Evolutionary conservation across 2,113 vertebrate genomes (phyloP), one percentile per base, ranked within the genome.

Genomic region (Gyps fulvus): DNA sequence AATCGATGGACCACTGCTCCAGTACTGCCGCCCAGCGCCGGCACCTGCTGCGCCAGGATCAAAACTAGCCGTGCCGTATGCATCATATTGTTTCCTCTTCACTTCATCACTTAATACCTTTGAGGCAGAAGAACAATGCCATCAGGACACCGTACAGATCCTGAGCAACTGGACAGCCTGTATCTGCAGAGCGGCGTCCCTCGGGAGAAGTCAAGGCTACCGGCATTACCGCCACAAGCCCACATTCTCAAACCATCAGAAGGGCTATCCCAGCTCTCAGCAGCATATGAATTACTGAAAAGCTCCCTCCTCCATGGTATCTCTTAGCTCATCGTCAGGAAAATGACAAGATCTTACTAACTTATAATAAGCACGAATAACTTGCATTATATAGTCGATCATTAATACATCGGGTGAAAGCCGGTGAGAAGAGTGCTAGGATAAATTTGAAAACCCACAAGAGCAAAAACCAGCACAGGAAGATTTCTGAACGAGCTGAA

Each of bases 71-170:
- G 99, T 98, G 63, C 99, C 99, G 0, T 99, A 99, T 0, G 98
- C 89, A 18, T 99, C 99, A 3, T 99, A 99, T 83, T 99, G 99
- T 70, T 99, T 99, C 95, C 99, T 98, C 97, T 99, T 99, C 47
- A 97, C 96, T 91, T 99, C 99, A 7, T 99, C 99, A 25, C 99
- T 98, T 66, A 99, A 95, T 7, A 99, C 98, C 99, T 99, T 40
- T 1, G 6, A 26, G 27, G 5, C 6, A 34, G 32, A 57, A 54
- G 18, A 20, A 42, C 0, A 11, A 12, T 3, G 42, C 7, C 7
- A 1, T 70, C 45, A 94, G 57, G 62, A 16, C 3, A 5, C 0
- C 3, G 29, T 0, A 6, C 18, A 19, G 12, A 32, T 3, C 57
- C 58, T 2, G 0, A 45, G 69, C 2, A 32, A 29, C 34, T 14